Base-by-base conservation (phyloP, 2,888 invertebrate species). In the Rhabditoides inermis region DNA sequence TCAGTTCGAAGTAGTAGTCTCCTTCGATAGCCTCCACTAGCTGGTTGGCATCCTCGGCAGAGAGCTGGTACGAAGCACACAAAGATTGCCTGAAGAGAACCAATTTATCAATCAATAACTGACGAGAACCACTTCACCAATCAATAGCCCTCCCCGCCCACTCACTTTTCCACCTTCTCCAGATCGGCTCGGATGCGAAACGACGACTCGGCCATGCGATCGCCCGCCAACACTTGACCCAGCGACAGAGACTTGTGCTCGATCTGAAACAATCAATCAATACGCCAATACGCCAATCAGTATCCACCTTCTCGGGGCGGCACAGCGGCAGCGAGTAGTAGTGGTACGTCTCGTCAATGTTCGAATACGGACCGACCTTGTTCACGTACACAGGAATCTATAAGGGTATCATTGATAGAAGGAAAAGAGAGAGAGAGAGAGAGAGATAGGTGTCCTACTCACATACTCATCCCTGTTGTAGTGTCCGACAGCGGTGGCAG, bases 171-270 rank as follows among this genome's bases (percentile, higher is more conserved):
- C n/a, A n/a, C n/a, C 10, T 53, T 6, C 25, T 26, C 35, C 18
- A 36, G 23, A 20, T 27, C 48, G 60, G 79, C 81, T 32, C 73
- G 70, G 49, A 81, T 74, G 30, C 78, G 73, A 60, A 80, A 81
- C 49, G 77, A 54, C 1, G 81, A 81, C 41, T 77, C 62, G 7
- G 81, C 81, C 81, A 81, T 81, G 25, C 81, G 73, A 60, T 81
- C 81, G n/a, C 81, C 81, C 73, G 81, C 81, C 39, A 81, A 65
- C 2, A 81, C 80, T 64, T 81, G 81, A n/a, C 81, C 81, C 20
- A 81, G 69, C 2, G 79, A 77, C 46, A 81, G 65, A 52, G 78
- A 77, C 56, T 79, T 80, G 63, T 81, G 81, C 55, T 80, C 79
- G 53, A 81, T 79, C 81, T 81, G 69, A 28, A 71, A 63, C 51